Evolutionary conservation across 2,113 vertebrate species (phyloP), one percentile per base, ranked within the genome.

Genomic region (Lasiurus borealis): DNA sequence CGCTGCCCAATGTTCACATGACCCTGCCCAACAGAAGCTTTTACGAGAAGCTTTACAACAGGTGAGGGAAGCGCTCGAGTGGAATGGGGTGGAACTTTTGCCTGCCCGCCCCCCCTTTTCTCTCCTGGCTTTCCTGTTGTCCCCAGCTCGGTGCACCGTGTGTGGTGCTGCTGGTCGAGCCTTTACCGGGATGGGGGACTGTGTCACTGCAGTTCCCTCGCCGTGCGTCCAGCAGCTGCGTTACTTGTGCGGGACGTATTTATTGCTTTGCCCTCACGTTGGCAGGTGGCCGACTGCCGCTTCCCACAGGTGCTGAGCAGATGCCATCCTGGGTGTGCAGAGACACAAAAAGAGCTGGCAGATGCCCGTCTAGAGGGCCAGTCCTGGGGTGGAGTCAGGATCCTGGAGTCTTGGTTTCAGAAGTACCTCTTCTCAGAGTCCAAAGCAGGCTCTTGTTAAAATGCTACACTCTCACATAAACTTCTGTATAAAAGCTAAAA

Each of bases 31-130:
- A 97, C 97, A 99, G 99, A 96, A 96, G 95, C 52, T 99, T 99
- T 97, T 99, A 99, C 96, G 99, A 99, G 98, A 99, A 99, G 88
- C 98, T 99, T 44, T 99, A 99, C 96, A 99, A 99, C 96, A 99
- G 99, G 99, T 98, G 98, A 93, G 94, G 96, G 85, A 90, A 75
- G 19, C 29, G 6, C 44, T 68, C 93, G 34, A 36, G 9, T 29
- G 68, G 25, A 52, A 16, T 64, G 50, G 77, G 82, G n/a, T n/a
- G n/a, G n/a, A n/a, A n/a, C n/a, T n/a, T n/a, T n/a, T n/a, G n/a
- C n/a, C n/a, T n/a, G n/a, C n/a, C n/a, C n/a, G n/a, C 23, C 66
- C 3, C 40, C n/a, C 34, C 69, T 12, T n/a, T 46, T 14, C 25
- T 90, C 3, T 25, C 40, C n/a, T 46, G 77, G 40, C 31, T 59